phyloP scores from a whole-genome alignment of 2,797 vertebrate genomes.

The Pogonophryne albipinna region DNA sequence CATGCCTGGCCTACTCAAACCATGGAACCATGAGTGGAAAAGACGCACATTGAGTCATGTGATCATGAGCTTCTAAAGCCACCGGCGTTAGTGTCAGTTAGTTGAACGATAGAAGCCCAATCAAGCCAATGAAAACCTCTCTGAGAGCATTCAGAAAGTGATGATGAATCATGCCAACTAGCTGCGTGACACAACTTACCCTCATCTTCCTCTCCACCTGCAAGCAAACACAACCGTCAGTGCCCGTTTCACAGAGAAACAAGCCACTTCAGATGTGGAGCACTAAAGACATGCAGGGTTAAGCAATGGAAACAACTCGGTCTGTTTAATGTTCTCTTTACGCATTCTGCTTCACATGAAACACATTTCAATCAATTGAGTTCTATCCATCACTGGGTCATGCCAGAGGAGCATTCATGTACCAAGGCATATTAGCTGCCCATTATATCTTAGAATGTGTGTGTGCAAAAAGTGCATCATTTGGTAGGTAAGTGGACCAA shows the following conservation, averaged over 20 bases:
- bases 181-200: conserved; percentile 69
- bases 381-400: not conserved
- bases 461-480: not conserved
- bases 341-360: not conserved
- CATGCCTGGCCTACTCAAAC: no score
- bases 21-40: not conserved
- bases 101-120: conserved; percentile 6
- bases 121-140: conserved; percentile 33
- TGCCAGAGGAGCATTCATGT: no score
- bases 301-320: not conserved
- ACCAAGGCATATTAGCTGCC: no score
- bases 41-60: conserved; percentile 4
- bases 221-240: conserved; percentile 46
- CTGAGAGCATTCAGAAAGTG: conserved; percentile 32
- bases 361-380: not conserved
- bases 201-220: conserved; percentile 71
- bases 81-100: not conserved
- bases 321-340: not conserved
- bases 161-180: not conserved
- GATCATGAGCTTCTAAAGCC: not conserved
- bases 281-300: not conserved
- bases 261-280: not conserved
- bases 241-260: conserved; percentile 19
- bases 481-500: not conserved
- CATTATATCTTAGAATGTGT: no score